Base-by-base conservation (phyloP, 2,888 invertebrate genomes). In the Polylopha cassiicola region DNA sequence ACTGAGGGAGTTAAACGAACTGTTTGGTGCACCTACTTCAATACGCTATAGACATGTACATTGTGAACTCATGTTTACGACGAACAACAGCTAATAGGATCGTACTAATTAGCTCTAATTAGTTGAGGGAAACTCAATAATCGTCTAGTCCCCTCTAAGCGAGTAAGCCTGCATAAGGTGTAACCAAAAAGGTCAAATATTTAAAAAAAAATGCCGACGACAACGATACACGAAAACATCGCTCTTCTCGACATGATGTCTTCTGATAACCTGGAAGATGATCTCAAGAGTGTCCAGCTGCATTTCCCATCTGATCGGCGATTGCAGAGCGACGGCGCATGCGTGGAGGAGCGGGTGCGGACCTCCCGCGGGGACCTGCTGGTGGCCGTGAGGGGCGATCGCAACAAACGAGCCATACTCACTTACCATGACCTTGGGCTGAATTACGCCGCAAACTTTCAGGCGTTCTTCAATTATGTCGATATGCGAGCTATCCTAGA, bases 381-480 rank as follows among this genome's bases (percentile, higher is more conserved):
- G 62, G 97, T 99, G 42, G 95, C 97, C 44, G 92, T 98, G 57
- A 95, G 97, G 76, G 99, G 99, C 48, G 94, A 97, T 77, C 90
- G 94, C 56, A 89, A 89, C 59, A 97, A 95, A 81, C 95, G 95
- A 50, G 95, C 98, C 56, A 97, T 99, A 63, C 61, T 99, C 65
- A 99, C 99, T 53, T 99, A 97, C 86, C 99, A 99, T 85, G 99
- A 99, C 89, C 90, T 99, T 79, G 99, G 99, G 63, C 92, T 99
- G 58, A 99, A 99, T 82, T 97, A 95, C 88, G 91, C 95, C 57
- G 94, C 95, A 57, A 95, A 94, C 85, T 97, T 95, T 81, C 95
- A 96, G 86, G 95, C 95, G 28, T 97, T 96, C 86, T 96, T 97
- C 85, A 96, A 96, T 79, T 97, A 91, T 81, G 92, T 93, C 52